Evolutionary conservation across 2,113 vertebrate genomes (phyloP), one percentile per base, ranked within the genome.

Genomic region (Chaetodon auriga): DNA sequence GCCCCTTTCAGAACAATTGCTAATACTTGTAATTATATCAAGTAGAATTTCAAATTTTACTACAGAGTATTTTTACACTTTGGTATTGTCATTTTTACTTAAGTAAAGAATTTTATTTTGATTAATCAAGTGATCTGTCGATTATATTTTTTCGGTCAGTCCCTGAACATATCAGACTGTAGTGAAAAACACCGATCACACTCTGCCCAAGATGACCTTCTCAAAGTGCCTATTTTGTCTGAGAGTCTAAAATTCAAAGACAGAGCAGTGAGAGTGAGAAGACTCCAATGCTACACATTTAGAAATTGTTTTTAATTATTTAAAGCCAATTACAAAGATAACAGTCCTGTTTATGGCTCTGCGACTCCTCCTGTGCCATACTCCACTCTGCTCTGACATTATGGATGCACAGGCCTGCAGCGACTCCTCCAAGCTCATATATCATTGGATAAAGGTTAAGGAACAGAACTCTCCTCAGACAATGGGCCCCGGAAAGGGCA

Each of bases 361-460:
- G 66, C 68, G 64, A 79, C 76, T 70, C 64, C 78, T 78, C 54
- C 84, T 68, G 71, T 79, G 72, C 85, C 69, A 66, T 41, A 60
- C 81, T 69, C 23, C 1, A 36, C 81, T 83, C 55, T 25, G 53
- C 64, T 68, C 77, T 88, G 88, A 86, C 87, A 87, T 92, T 90
- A 92, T 68, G 79, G 87, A 93, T 93, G 92, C 55, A 43, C 85
- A 62, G 80, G 85, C 86, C 86, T 72, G 77, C 73, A 92, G 89
- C 85, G 81, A 83, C 83, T 89, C 71, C 84, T 79, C 89, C 74
- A 30, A 76, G 70, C 89, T 90, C 84, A 87, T 90, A 84, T 79
- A 92, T 95, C 90, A 91, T 85, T 70, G 58, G 82, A 80, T 92
- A 95, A 95, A 94, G 90, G 93, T 95, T 94, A 94, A 87, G 83